Evolutionary conservation across 2,113 vertebrate genomes (phyloP), one percentile per base, ranked within the genome.

Genomic region (Hippocampus barbouri): DNA sequence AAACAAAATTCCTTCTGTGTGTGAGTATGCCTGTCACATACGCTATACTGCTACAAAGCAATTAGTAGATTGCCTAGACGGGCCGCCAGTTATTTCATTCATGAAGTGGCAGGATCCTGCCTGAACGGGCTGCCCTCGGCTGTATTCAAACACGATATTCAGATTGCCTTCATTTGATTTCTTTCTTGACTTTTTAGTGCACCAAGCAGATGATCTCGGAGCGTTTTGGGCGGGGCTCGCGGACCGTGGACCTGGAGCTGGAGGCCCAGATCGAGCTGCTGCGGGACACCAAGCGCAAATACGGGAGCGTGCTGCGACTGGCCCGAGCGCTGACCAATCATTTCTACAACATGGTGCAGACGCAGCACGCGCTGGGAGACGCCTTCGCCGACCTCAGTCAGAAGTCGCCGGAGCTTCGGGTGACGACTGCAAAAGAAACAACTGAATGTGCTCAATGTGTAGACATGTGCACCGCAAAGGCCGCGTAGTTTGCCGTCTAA

Each of bases 341-440:
- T 88, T 94, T 98, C 90, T 98, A 97, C 94, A 97, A 95, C 93
- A 94, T 98, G 86, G 94, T 98, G 76, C 97, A 99, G 93, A 99
- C 97, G 0, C 97, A 99, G 92, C 94, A 96, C 0, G 94, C 96
- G 2, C 93, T 99, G 74, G 97, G 95, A 0, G 97, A 98, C 14
- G 94, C 95, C 85, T 98, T 98, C 53, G 94, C 97, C 0, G 97
- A 99, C 89, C 97, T 99, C 90, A 98, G 97, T 90, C 97, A 98
- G 93, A 99, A 99, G 80, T 98, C 97, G 11, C 97, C 97, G 0
- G 97, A 99, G 85, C 94, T 99, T 38, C 93, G 97, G 93, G 96
- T 97, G 57, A 76, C 71, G 9, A 30, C 3, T 38, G 1, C 27
- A n/a, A 25, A 27, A 20, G 1, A 30, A 49, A 49, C 9, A 1